Conservation (phyloP, 2,888 invertebrate genomes). For the Oscheius sp. region DNA sequence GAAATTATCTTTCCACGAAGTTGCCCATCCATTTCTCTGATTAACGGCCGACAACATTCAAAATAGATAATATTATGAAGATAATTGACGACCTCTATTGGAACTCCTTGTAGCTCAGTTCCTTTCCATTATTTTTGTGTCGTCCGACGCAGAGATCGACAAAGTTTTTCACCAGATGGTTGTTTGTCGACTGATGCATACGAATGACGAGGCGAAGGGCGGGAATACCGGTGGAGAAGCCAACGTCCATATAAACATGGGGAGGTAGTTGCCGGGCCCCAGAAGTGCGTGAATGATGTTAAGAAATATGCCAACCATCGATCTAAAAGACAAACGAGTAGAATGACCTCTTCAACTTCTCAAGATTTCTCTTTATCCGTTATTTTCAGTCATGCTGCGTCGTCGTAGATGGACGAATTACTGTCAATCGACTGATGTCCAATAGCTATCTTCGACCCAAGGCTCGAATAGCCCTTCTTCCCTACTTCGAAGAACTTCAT, state of each 20-base stretch:
- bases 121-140: neutral
- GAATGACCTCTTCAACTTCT: too few relatives aligned
- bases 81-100: neutral
- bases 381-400: conserved; percentile 25
- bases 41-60: neutral
- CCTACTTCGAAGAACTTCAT: conserved; percentile 23
- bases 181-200: neutral
- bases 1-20: too few relatives aligned
- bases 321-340: neutral
- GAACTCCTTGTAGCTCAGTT: neutral
- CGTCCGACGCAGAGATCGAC: neutral
- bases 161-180: conserved; percentile 18
- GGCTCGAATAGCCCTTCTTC: conserved; percentile 11
- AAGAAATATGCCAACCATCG: conserved; percentile 2
- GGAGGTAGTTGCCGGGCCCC: neutral
- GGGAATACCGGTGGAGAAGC: conserved; percentile 5
- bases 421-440: conserved; percentile 17
- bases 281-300: neutral
- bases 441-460: conserved; percentile 20
- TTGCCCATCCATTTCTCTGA: neutral
- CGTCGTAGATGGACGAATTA: conserved; percentile 30
- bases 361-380: neutral
- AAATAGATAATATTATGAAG: neutral
- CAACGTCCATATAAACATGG: neutral
- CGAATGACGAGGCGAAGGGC: neutral